phyloP scores from a whole-genome alignment of 1,140 invertebrate species.

The Ridgeia piscesae region DNA sequence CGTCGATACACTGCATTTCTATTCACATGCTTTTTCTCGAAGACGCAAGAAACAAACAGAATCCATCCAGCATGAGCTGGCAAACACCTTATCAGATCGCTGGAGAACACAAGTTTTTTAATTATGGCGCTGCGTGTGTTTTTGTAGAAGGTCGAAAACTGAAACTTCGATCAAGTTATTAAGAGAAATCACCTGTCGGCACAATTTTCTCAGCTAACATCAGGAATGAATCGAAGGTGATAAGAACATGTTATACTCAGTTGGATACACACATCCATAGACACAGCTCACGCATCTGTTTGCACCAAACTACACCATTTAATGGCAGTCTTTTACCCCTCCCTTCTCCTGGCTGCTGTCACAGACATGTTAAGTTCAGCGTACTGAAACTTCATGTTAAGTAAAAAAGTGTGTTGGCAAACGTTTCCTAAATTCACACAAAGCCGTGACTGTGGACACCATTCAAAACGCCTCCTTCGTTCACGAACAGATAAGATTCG shows the following conservation, averaged over 20 bases:
- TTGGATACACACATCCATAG: too few relatives aligned
- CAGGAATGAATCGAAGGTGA: not conserved
- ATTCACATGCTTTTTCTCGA: not conserved
- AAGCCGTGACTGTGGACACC: not conserved
- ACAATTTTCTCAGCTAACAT: not conserved
- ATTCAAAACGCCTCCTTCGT: not conserved
- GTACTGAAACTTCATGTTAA: not conserved
- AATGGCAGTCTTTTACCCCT: not conserved
- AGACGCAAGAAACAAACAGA: not conserved
- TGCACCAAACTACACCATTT: not conserved
- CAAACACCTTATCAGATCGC: not conserved
- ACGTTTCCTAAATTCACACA: not conserved
- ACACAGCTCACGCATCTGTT: not conserved
- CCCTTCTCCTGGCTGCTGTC: not conserved
- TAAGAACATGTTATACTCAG: too few relatives aligned
- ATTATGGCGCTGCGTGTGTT: not conserved
- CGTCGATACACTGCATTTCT: not conserved
- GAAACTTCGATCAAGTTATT: not conserved
- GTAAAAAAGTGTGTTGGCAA: not conserved
- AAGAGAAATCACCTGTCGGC: not conserved
- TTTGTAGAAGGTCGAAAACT: not conserved
- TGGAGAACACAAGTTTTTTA: not conserved
- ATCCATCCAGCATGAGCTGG: not conserved
- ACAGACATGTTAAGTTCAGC: not conserved
- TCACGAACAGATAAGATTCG: not conserved